phyloP scores from a whole-genome alignment of 2,113 vertebrate genomes.

The Aphyosemion australe region DNA sequence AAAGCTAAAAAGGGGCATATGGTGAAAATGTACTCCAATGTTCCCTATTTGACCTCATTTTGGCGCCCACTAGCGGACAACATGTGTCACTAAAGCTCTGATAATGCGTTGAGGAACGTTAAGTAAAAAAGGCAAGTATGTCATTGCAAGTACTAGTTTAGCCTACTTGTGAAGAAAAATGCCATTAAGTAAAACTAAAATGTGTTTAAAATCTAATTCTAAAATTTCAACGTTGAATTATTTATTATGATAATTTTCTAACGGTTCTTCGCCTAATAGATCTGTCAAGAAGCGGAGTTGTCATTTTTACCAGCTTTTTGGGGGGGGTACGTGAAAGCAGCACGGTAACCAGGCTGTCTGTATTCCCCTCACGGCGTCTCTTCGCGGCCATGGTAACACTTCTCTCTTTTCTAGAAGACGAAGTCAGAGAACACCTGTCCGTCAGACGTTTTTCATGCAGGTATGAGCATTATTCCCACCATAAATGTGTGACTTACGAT shows the following conservation, averaged over 20 bases:
- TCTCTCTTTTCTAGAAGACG: constrained; percentile 20
- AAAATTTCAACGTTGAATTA: no score
- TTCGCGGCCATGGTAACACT: constrained; percentile 82
- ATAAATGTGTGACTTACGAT: not conserved
- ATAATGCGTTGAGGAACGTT: not conserved
- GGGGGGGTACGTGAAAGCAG: constrained; percentile 26
- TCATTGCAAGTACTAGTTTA: not conserved
- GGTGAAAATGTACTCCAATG: not conserved
- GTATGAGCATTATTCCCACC: constrained; percentile 27
- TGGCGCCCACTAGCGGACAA: constrained; percentile 30
- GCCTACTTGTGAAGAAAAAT: not conserved
- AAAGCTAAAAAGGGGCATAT: no score
- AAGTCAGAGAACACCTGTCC: not conserved
- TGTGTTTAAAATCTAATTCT: no score
- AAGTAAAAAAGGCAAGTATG: constrained; percentile 5
- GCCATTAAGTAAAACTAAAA: no score
- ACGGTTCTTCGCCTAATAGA: not conserved
- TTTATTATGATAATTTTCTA: not conserved
- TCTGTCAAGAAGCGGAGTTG: rapidly evolving
- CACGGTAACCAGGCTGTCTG: constrained; percentile 19
- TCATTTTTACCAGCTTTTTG: constrained; percentile 4
- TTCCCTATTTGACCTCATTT: constrained; percentile 1
- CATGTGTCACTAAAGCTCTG: not conserved
- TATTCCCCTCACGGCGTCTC: constrained; percentile 68
- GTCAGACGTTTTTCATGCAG: constrained; percentile 45